These are phyloP conservation scores for Protodeltote pygarga DNA, from an alignment of 2,888 invertebrate genomes.

Conservation along the genomic window DNA sequence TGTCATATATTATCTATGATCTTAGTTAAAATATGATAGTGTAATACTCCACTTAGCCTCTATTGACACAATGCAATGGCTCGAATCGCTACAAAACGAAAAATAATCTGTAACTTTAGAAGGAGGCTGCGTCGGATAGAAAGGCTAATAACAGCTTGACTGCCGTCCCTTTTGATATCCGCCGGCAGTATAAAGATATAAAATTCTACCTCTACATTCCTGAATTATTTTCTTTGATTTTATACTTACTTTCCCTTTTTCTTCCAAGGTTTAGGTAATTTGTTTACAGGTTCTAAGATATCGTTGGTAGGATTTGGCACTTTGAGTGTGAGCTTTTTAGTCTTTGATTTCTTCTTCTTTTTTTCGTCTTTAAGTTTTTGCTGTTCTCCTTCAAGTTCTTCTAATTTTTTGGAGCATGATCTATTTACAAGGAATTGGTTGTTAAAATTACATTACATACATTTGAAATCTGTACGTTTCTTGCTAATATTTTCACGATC, in stretches of 20 bases:
- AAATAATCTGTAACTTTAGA: too few species aligned
- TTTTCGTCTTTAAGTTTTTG: slow-evolving; percentile 77
- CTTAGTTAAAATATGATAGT: too few species aligned
- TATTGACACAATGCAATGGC: too few species aligned
- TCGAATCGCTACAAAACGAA: too few species aligned
- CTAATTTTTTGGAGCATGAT: slow-evolving; percentile 89
- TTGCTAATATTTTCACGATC: too few species aligned
- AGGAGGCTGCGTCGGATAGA: too few species aligned
- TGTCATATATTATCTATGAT: too few species aligned
- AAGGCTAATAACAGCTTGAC: too few species aligned
- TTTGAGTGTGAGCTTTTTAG: slow-evolving; percentile 77
- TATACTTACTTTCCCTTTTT: slow-evolving; percentile 83
- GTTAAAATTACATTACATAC: too few species aligned
- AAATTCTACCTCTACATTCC: not conserved
- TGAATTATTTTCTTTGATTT: not conserved
- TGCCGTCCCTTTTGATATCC: not conserved
- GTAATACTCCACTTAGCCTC: too few species aligned
- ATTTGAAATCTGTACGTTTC: too few species aligned
- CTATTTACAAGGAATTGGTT: slow-evolving; percentile 67
- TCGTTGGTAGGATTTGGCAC: slow-evolving; percentile 77
- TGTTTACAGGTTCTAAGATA: slow-evolving; percentile 70
- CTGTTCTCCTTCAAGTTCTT: slow-evolving; percentile 78
- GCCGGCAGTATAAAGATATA: not conserved
- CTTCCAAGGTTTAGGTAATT: slow-evolving; percentile 75
- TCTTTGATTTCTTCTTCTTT: slow-evolving; percentile 81